Evolutionary conservation across 2,888 invertebrate genomes (phyloP), one percentile per base, ranked within the genome.

Genomic region (Ypsolopha sequella): DNA sequence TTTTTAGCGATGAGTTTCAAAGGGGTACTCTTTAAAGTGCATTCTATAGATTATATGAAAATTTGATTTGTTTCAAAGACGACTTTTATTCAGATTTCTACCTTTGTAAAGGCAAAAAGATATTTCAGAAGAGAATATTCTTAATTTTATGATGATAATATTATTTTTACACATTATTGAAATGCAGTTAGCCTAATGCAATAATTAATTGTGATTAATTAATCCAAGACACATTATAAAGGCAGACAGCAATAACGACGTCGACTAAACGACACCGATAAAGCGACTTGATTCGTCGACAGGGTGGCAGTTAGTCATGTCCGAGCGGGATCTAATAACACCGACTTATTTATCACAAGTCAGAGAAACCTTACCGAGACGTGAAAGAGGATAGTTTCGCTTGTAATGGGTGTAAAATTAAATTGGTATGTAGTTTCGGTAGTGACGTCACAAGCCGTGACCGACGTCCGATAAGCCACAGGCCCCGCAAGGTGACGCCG

Each of bases 401-500:
- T 9, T 34, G 41, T 24, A 6, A 38, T 14, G n/a, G 39, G 13
- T 9, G 38, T 13, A 39, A 38, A 6, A 13, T 48, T 9, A 36
- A 11, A 33, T 11, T 41, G 41, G 39, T n/a, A n/a, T 39, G 39
- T 39, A n/a, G 7, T 13, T 49, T 39, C 13, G 24, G 47, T 47
- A n/a, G 13, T 38, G 38, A 33, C 49, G 49, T 9, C 36, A 14
- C 13, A n/a, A n/a, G 13, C 33, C 13, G 66, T 65, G 67, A 63
- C 70, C 75, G 75, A 70, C 67, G 68, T 55, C 66, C 70, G 76
- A 74, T 76, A 76, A 76, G 73, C 76, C 73, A 47, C 50, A 35
- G 34, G 34, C 34, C 6, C 46, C 33, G 65, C 76, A 73, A 75
- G 75, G 73, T 74, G 73, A 66, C 71, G 69, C 62, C 66, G 33